Evolutionary conservation across 2,888 invertebrate genomes (phyloP).

Genomic region (Masnerella sp.): DNA sequence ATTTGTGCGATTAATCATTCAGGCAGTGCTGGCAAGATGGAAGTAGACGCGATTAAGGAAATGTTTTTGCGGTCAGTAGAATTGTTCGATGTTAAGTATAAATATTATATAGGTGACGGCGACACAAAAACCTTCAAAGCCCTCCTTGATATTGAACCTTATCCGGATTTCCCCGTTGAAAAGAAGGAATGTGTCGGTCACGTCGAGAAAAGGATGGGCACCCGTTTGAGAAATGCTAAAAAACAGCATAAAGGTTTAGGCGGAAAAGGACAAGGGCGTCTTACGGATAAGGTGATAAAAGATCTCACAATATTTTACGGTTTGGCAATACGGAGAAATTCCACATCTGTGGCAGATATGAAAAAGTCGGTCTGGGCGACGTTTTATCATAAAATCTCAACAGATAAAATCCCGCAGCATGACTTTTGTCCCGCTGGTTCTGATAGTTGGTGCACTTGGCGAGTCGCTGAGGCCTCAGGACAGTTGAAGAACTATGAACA

Average conservation of each 20-base stretch:
- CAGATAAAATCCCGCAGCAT: not conserved
- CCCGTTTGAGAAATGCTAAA: not conserved
- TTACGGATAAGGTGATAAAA: conserved; percentile 2
- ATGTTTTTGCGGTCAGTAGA: conserved; percentile 9
- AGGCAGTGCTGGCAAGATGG: too few species aligned
- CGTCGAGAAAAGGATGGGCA: not conserved
- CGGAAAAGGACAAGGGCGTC: not conserved
- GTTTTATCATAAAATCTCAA: not conserved
- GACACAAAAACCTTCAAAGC: conserved; percentile 1
- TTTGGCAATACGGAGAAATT: not conserved
- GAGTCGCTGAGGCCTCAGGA: not conserved
- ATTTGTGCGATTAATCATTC: conserved; percentile 9
- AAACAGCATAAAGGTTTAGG: conserved; percentile 4
- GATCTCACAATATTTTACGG: not conserved
- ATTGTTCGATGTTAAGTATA: conserved; percentile 6
- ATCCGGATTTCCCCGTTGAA: not conserved
- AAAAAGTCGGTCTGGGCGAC: not conserved
- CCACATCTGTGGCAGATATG: not conserved
- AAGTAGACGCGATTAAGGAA: conserved; percentile 7
- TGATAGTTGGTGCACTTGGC: not conserved
- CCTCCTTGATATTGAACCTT: not conserved
- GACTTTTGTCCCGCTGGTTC: not conserved
- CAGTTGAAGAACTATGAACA: not conserved
- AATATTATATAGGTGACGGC: conserved; percentile 6
- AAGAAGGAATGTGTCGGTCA: conserved; percentile 3